Percentiles rank a stretch among this genome's conserved stretches.
phyloP scores from a whole-genome alignment of 2,113 vertebrate species.

The Plotosus lineatus region DNA sequence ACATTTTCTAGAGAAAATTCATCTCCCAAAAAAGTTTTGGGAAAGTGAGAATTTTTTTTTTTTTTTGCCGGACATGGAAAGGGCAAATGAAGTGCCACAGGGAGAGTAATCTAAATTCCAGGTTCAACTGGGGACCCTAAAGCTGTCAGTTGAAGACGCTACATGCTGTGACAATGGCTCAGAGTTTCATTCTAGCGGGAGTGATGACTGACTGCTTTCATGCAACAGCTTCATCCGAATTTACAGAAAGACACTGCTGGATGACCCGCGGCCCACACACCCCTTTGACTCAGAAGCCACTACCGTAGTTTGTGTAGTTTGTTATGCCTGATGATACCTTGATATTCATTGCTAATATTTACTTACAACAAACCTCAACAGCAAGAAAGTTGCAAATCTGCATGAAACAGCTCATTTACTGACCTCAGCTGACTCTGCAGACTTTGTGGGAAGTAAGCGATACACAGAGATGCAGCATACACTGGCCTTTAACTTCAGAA shows the following conservation, averaged over 20 bases:
- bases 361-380: neutral
- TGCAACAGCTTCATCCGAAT: constrained; percentile 49
- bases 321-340: neutral
- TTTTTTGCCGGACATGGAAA: too few relatives aligned
- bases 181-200: neutral
- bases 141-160: too few relatives aligned
- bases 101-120: neutral
- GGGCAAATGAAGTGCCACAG: neutral
- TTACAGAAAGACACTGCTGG: constrained; percentile 13
- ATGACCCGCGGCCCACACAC: neutral
- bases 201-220: constrained; percentile 63
- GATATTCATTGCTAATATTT: neutral
- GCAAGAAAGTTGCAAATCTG: neutral
- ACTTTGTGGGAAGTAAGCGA: neutral
- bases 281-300: constrained; percentile 14
- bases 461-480: neutral
- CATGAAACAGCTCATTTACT: neutral
- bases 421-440: neutral
- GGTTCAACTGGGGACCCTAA: neutral
- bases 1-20: neutral
- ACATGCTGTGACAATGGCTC: neutral
- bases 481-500: constrained; percentile 14
- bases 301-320: neutral
- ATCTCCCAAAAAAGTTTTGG: neutral
- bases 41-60: neutral